Conservation (phyloP, 2,888 invertebrate genomes). For the Stenoptilia bipunctidactyla region DNA sequence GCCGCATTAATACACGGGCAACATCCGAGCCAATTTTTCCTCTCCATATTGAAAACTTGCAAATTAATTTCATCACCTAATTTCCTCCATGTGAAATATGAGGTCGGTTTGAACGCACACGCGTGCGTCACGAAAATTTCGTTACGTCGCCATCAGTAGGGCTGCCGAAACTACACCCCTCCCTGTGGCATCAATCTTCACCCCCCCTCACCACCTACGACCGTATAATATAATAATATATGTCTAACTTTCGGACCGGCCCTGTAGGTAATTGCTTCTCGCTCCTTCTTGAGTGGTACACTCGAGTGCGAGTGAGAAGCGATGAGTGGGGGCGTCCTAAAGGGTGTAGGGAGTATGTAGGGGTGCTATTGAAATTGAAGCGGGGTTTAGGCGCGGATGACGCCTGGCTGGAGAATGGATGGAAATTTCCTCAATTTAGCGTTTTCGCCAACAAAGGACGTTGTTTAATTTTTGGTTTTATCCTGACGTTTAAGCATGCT, state of each 20-base stretch:
- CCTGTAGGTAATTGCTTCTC: constrained; percentile 53
- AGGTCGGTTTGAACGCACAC: constrained; percentile 48
- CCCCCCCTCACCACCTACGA: constrained; percentile 66
- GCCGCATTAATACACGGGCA: constrained; percentile 30
- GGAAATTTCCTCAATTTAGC: constrained; percentile 72
- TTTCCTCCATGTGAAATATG: constrained; percentile 62
- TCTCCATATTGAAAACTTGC: constrained; percentile 59
- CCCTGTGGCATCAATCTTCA: constrained; percentile 63
- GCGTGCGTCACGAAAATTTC: constrained; percentile 57
- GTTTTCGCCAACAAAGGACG: constrained; percentile 68
- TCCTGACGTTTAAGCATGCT: constrained; percentile 45
- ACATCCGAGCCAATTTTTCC: constrained; percentile 43
- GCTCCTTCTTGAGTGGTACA: constrained; percentile 21
- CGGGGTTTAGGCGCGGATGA: constrained; percentile 71
- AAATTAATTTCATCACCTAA: constrained; percentile 65
- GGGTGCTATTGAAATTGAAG: constrained; percentile 71
- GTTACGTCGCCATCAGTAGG: constrained; percentile 59
- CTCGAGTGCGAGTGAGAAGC: constrained; percentile 28
- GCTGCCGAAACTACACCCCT: constrained; percentile 65
- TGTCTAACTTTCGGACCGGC: constrained; percentile 71
- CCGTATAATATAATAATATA: constrained; percentile 70
- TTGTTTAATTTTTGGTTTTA: constrained; percentile 70
- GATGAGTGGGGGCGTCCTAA: constrained; percentile 62
- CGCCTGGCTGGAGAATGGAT: constrained; percentile 70
- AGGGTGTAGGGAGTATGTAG: constrained; percentile 67